Base-by-base conservation (phyloP, 2,113 vertebrate genomes). In the Syngnathus floridae region DNA sequence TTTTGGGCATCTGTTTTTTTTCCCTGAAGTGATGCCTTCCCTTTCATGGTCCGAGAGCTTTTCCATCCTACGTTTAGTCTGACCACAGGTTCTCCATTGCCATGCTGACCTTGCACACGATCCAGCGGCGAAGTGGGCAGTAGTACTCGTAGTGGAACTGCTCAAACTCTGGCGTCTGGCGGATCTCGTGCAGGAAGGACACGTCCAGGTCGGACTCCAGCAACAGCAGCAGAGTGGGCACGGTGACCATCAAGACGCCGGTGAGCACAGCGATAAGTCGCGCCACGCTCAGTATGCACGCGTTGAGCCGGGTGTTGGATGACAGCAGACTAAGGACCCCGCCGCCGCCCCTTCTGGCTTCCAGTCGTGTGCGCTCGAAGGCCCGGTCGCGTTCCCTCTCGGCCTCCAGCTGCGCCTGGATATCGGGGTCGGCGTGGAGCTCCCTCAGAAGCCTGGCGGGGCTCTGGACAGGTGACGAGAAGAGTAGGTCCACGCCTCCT, bases 91-190 rank as follows among this genome's bases (percentile, higher is more conserved):
- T 89, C 80, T 95, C 93, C 85, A 91, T 71, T 72, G 93, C 80
- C 71, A 91, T 90, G 84, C 89, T 93, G 82, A 98, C 81, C 90
- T 92, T 96, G 79, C 95, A 95, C 77, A 93, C 86, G 73, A 98
- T 75, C 96, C 96, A 99, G 79, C 94, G 93, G 57, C 95, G 92
- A 49, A 99, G 90, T 0, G 97, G 97, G 84, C 96, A 98, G 90
- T 98, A 98, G 86, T 98, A 99, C 59, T 99, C 95, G 64, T 94
- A 89, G 80, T 99, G 97, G 88, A 99, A 98, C 87, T 99, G 95
- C 91, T 95, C 93, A 77, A 98, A 98, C 87, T 99, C 97, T 0
- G 96, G 97, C 0, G 97, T 98, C 87, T 98, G 95, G 54, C 96
- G 94, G 82, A 98, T 98, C 90, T 99, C 96, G 10, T 94, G 95